These are phyloP conservation scores for Nasonia longicornis DNA, from an alignment of 1,140 invertebrate genomes.

Conservation along the genomic window DNA sequence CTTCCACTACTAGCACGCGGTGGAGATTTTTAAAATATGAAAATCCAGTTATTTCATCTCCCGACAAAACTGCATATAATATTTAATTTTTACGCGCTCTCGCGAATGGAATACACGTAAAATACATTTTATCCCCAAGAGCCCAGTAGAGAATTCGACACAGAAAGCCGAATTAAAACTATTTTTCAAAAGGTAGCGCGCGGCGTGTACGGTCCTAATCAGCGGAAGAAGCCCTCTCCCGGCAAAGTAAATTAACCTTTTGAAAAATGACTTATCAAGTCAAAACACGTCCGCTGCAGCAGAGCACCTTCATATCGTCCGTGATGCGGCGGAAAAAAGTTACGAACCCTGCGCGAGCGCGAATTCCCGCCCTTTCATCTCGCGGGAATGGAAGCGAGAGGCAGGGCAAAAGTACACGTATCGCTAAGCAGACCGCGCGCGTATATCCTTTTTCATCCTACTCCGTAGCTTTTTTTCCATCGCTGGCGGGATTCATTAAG, in stretches of 20 bases:
- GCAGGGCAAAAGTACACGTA: background rate
- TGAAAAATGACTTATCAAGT: slow-evolving; percentile 1
- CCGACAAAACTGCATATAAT: too few relatives aligned
- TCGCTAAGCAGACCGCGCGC: background rate
- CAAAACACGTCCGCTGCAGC: background rate
- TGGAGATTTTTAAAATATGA: too few relatives aligned
- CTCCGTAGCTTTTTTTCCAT: background rate
- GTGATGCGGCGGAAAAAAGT: background rate
- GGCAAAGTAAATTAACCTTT: background rate
- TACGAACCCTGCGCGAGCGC: background rate
- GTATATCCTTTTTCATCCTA: background rate
- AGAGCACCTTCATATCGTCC: background rate
- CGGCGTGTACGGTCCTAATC: background rate
- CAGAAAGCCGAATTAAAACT: too few relatives aligned
- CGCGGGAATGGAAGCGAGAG: background rate
- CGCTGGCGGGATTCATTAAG: background rate
- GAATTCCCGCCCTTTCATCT: background rate
- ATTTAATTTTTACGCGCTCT: too few relatives aligned
- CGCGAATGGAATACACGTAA: too few relatives aligned
- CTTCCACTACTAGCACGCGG: too few relatives aligned
- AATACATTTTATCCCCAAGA: too few relatives aligned
- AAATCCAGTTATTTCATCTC: too few relatives aligned
- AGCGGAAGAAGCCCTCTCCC: background rate
- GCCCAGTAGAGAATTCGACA: too few relatives aligned
- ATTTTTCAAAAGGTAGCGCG: too few relatives aligned